phyloP scores from a whole-genome alignment of 2,113 vertebrate species.

The Eublepharis macularius region DNA sequence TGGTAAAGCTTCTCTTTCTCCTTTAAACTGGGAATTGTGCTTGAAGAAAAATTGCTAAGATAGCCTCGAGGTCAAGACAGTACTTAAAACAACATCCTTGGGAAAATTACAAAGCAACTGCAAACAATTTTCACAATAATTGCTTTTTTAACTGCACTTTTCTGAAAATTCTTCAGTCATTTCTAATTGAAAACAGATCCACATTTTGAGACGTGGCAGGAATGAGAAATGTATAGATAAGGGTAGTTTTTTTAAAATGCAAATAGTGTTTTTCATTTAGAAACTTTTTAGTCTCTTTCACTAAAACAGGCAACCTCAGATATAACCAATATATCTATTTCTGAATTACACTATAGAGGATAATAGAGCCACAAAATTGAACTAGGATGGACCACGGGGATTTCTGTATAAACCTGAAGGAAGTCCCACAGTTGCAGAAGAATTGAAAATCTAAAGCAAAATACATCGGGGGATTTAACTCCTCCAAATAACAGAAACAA shows the following conservation, averaged over 20 bases:
- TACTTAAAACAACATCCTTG: background rate
- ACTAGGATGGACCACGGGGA: no score
- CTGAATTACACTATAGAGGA: no score
- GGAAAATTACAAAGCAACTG: slow-evolving; percentile 3
- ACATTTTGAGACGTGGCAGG: background rate
- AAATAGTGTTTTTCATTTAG: background rate
- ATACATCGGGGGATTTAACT: no score
- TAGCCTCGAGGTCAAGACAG: background rate
- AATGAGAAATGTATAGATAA: background rate
- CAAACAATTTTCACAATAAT: slow-evolving; percentile 5
- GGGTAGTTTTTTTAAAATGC: background rate
- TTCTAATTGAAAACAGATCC: background rate
- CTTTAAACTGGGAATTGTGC: background rate
- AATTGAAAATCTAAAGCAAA: no score
- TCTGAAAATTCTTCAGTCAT: background rate
- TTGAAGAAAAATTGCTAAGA: background rate
- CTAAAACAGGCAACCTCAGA: background rate
- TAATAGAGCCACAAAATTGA: no score
- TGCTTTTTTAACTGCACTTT: background rate
- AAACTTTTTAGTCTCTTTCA: background rate
- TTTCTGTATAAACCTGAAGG: no score
- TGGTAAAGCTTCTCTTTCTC: background rate
- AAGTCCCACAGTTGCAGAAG: no score
- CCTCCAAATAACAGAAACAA: no score
- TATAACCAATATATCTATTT: background rate